Conservation (phyloP, 2,797 vertebrate species). For the Cheirogaleus major region DNA sequence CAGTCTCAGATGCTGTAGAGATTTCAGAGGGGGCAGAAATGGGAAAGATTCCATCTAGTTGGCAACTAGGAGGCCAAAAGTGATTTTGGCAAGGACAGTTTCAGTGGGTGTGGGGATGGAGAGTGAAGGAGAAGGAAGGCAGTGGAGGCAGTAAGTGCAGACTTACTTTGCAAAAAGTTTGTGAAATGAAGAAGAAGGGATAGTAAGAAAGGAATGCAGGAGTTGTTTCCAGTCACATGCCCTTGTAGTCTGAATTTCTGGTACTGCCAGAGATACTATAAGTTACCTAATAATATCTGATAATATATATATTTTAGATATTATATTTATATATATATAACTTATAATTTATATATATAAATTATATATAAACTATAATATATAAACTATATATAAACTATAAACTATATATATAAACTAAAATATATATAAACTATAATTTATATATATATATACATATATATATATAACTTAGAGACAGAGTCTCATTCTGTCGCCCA, state of each 20-base stretch:
- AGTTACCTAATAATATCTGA: not conserved
- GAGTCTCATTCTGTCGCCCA: not conserved
- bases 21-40: not conserved
- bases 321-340: no score
- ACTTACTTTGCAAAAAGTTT: not conserved
- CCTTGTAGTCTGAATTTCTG: not conserved
- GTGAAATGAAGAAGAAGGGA: not conserved
- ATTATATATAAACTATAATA: no score
- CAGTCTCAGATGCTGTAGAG: not conserved
- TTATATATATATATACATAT: no score
- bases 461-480: no score
- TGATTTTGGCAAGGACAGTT: not conserved
- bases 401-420: no score
- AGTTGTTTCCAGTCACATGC: not conserved
- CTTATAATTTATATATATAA: no score
- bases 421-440: no score
- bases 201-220: not conserved
- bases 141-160: not conserved
- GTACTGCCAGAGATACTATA: not conserved
- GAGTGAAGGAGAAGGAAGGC: not conserved
- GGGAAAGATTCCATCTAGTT: not conserved
- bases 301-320: no score
- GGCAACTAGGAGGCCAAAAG: not conserved
- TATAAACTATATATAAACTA: no score
- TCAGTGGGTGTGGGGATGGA: not conserved